Evolutionary conservation across 2,113 vertebrate species (phyloP).

Genomic region (Eptatretus burgeri): DNA sequence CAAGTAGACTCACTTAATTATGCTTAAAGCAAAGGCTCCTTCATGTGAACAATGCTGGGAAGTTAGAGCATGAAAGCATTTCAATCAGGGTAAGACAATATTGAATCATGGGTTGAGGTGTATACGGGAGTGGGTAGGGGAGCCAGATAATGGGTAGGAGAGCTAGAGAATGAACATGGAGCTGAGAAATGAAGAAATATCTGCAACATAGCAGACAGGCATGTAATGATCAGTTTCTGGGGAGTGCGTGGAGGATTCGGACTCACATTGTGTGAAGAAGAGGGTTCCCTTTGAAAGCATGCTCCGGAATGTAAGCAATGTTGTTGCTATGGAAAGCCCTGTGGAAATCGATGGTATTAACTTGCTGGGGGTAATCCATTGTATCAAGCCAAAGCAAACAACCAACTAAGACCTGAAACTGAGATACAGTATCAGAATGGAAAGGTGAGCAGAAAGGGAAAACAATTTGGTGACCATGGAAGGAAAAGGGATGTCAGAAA

Average conservation of each 20-base stretch:
- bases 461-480: too few species aligned
- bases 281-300: conserved; percentile 52
- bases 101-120: conserved; percentile 5
- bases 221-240: too few species aligned
- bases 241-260: conserved; percentile 2
- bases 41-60: neutral
- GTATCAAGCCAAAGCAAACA: too few species aligned
- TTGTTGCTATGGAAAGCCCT: conserved; percentile 75
- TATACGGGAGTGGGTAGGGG: neutral
- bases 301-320: conserved; percentile 56
- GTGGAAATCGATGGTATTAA: conserved; percentile 14
- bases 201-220: too few species aligned
- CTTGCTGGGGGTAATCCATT: too few species aligned
- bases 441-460: too few species aligned
- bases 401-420: too few species aligned
- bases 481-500: too few species aligned
- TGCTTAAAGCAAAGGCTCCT: neutral
- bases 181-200: too few species aligned
- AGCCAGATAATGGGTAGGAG: too few species aligned
- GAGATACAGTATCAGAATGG: too few species aligned
- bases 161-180: too few species aligned
- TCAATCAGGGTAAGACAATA: neutral
- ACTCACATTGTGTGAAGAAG: conserved; percentile 61
- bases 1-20: neutral
- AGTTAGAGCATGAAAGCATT: neutral